Evolutionary conservation across 2,888 invertebrate genomes (phyloP), one percentile per base, ranked within the genome.

Genomic region (Acleris literana): DNA sequence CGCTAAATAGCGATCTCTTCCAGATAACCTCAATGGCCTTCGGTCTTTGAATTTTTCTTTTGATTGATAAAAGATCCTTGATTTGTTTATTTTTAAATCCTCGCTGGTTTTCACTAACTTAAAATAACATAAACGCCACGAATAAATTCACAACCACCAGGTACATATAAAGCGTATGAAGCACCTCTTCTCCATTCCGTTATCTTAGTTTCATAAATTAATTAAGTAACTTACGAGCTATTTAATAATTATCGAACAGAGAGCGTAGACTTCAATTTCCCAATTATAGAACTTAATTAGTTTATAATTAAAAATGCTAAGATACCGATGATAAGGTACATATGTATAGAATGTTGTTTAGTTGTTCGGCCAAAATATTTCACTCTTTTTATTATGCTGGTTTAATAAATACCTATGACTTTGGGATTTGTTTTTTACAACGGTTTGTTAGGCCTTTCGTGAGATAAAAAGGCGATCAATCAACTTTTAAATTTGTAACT

Each of bases 191-290:
- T 49, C 57, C 53, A 22, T 29, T 20, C 16, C 18, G 48, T 51
- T 64, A 64, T 64, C 49, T 55, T 64, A 33, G 1, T 33, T 13
- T 22, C 6, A 49, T 55, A 25, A 25, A 25, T 25, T 5, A 29
- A 33, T 33, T 33, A 64, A 64, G 33, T 59, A 13, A 39, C 25
- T 20, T 25, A 29, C 48, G 58, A 39, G 39, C 13, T 54, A 60
- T 46, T 18, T n/a, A 64, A 53, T 33, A 9, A 33, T 33, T 33
- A 59, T 22, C 58, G 48, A n/a, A 39, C 22, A 13, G 53, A 48
- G 64, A 54, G 39, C 20, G 55, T 55, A 55, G 48, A 25, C 43
- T 54, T 58, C 29, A 54, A 25, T 44, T 20, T 18, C 29, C 29
- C 48, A 63, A 11, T 49, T 49, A 25, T 46, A 46, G 16, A n/a